Evolutionary conservation across 2,113 vertebrate genomes (phyloP).

Genomic region (Oreochromis aureus): DNA sequence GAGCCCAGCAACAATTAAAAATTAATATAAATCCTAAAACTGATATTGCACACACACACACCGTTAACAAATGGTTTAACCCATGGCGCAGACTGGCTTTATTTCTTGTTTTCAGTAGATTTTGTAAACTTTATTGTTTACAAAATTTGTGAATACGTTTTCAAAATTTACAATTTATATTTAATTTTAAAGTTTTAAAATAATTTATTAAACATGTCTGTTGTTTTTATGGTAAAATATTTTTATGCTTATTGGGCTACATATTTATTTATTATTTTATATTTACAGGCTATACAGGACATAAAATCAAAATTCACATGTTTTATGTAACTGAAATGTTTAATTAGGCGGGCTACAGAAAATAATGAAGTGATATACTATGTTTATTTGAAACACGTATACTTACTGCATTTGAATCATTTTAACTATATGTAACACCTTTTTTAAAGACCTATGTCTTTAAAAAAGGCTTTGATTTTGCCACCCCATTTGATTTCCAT

Average conservation of each 20-base stretch:
- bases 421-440: background rate
- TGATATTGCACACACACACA: background rate
- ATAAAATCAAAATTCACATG: background rate
- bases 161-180: background rate
- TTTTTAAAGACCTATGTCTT: background rate
- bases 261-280: background rate
- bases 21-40: background rate
- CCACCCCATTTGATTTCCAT: background rate
- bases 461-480: background rate
- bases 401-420: background rate
- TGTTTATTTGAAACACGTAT: background rate
- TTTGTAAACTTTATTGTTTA: background rate
- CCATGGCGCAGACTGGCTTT: background rate
- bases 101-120: background rate
- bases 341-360: background rate
- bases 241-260: background rate
- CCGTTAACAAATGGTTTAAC: background rate
- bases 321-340: background rate
- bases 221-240: background rate
- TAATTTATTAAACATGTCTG: background rate
- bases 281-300: background rate
- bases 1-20: background rate
- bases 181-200: background rate
- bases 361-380: background rate
- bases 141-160: background rate